Percentiles rank a stretch among this genome's conserved stretches.
phyloP scores from a whole-genome alignment of 2,888 invertebrate species.

The Lasioglossum figueresi region DNA sequence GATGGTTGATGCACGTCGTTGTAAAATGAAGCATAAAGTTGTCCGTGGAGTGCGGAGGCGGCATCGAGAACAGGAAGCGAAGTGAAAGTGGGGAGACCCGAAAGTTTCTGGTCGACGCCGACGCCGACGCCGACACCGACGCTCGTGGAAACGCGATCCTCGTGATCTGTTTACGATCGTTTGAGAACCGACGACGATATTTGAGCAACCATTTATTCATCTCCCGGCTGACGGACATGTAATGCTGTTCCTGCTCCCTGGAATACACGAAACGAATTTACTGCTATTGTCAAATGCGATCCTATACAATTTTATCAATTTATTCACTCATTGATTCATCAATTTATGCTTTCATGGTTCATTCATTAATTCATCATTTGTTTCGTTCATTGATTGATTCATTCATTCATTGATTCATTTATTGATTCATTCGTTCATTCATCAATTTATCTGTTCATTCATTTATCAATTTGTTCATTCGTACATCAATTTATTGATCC shows the following conservation, averaged over 20 bases:
- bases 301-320: no score
- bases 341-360: no score
- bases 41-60: constrained; percentile 30
- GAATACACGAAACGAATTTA: background rate
- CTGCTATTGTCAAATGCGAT: background rate
- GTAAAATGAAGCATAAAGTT: constrained; percentile 63
- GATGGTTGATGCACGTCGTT: constrained; percentile 36
- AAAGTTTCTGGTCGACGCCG: constrained; percentile 47
- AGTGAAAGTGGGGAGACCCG: constrained; percentile 60
- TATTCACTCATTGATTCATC: no score
- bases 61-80: constrained; percentile 46
- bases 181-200: constrained; percentile 2
- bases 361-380: no score
- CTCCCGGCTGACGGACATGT: background rate
- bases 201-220: constrained; percentile 1
- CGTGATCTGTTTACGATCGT: constrained; percentile 9
- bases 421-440: no score
- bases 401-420: no score
- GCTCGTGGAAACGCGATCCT: background rate
- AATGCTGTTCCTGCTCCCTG: background rate
- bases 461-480: no score
- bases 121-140: constrained; percentile 8
- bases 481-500: no score
- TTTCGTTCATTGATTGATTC: rapidly evolving
- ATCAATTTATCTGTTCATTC: no score